Evolutionary conservation across 2,113 vertebrate species (phyloP).

Genomic region (Boulengeromyrus knoepffleri): DNA sequence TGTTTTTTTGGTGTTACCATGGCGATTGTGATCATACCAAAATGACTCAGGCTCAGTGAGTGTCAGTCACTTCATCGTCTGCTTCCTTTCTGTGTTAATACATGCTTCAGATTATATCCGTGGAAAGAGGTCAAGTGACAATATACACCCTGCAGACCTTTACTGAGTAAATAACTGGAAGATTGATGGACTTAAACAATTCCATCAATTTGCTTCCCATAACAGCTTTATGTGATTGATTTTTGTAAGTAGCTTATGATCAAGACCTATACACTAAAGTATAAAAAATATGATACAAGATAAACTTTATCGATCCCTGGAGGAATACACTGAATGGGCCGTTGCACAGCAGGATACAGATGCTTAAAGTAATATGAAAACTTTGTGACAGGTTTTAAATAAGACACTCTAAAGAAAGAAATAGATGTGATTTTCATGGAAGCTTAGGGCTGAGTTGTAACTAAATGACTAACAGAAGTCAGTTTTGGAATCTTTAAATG

Average conservation of each 20-base stretch:
- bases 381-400: not conserved
- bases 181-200: not conserved
- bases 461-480: constrained; percentile 32
- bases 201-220: not conserved
- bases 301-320: not conserved
- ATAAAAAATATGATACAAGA: not conserved
- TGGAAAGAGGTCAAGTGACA: not conserved
- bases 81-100: not conserved
- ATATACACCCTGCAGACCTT: not conserved
- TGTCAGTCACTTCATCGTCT: not conserved
- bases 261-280: not conserved
- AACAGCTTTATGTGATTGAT: not conserved
- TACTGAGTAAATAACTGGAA: not conserved
- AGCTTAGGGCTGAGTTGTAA: constrained; percentile 44
- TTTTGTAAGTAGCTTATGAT: not conserved
- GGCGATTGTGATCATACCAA: not conserved
- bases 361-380: not conserved
- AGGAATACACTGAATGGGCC: not conserved
- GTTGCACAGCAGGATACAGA: not conserved
- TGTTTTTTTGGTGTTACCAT: not conserved
- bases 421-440: constrained; percentile 38
- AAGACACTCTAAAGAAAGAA: constrained; percentile 30
- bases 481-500: constrained; percentile 25
- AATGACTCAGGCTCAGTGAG: not conserved
- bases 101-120: not conserved